These are phyloP conservation scores for Eublepharis macularius DNA, from an alignment of 2,113 vertebrate species.

Conservation along the genomic window DNA sequence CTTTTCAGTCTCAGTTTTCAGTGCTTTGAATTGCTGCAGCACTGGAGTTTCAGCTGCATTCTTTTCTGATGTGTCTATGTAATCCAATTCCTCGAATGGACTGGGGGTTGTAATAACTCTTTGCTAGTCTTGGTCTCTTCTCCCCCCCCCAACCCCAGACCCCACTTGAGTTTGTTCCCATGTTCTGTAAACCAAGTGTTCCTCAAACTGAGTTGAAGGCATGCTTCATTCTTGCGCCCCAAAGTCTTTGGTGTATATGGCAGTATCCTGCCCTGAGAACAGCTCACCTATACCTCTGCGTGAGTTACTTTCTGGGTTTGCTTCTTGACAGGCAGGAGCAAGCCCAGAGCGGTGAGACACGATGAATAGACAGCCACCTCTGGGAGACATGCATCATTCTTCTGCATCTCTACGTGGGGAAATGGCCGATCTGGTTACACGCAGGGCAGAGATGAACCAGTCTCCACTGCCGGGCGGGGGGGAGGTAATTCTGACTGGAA, in stretches of 20 bases:
- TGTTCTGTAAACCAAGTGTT: neutral
- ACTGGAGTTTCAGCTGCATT: constrained; percentile 39
- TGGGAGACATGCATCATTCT: no score
- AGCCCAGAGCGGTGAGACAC: no score
- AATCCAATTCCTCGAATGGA: constrained; percentile 39
- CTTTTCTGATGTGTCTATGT: constrained; percentile 59
- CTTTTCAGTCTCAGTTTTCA: rapidly evolving
- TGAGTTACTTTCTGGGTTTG: neutral
- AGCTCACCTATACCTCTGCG: neutral
- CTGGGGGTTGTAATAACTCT: constrained; percentile 45
- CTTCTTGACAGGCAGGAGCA: neutral
- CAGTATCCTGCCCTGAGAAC: neutral
- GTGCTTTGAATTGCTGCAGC: constrained; percentile 18
- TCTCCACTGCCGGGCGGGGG: no score
- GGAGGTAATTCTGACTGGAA: no score
- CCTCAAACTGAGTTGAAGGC: no score
- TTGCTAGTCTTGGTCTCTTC: neutral
- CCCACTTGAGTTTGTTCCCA: neutral
- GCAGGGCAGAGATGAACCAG: no score
- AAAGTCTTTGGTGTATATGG: no score
- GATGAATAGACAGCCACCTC: no score
- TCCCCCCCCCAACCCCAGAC: neutral
- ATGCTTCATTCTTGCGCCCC: no score
- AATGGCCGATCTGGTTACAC: no score
- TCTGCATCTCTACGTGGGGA: no score